Evolutionary conservation across 2,113 vertebrate species (phyloP).

Genomic region (Paralichthys olivaceus): DNA sequence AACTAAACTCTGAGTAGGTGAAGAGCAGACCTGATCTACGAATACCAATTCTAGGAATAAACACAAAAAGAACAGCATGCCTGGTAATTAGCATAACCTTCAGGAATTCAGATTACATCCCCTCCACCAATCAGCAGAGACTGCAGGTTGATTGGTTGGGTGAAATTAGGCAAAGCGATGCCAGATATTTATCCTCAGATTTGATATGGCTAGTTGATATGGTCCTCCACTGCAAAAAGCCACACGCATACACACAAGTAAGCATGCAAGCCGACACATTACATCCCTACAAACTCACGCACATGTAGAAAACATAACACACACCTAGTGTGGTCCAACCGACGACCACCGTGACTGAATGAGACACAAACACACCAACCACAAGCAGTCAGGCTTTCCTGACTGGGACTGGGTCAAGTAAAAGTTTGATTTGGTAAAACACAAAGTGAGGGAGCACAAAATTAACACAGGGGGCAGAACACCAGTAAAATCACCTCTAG

Average conservation of each 20-base stretch:
- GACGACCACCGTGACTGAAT: conserved; percentile 70
- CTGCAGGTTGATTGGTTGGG: conserved; percentile 67
- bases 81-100: conserved; percentile 72
- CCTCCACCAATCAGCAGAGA: conserved; percentile 52
- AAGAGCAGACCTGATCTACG: conserved; percentile 24
- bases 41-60: conserved; percentile 49
- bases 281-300: conserved; percentile 4
- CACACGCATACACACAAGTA: conserved; percentile 3
- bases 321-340: conserved; percentile 71
- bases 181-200: conserved; percentile 66
- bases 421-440: conserved; percentile 38
- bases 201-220: conserved; percentile 67
- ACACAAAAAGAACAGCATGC: conserved; percentile 57
- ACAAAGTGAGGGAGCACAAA: not conserved
- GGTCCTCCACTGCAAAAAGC: conserved; percentile 25
- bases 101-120: conserved; percentile 67
- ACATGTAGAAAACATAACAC: conserved; percentile 44
- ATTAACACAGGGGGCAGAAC: not conserved
- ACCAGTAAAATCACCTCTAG: not conserved
- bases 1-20: not conserved
- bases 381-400: conserved; percentile 53
- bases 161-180: conserved; percentile 76
- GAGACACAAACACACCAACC: conserved; percentile 63
- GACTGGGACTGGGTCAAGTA: conserved; percentile 36
- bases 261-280: conserved; percentile 8